Conservation (phyloP, 2,113 vertebrate genomes). For the Ophthalmolycus amberensis region DNA sequence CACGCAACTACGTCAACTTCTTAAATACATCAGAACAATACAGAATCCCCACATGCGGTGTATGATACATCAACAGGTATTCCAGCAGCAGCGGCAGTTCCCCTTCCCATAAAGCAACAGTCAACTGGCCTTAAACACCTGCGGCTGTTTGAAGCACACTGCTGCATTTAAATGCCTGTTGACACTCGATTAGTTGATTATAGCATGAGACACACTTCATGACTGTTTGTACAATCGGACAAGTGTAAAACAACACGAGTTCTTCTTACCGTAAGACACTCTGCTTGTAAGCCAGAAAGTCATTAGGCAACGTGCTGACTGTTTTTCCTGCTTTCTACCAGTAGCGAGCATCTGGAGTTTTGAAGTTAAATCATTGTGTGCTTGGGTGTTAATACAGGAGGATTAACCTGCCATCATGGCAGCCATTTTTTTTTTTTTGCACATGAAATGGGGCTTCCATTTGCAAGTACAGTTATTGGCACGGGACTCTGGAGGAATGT, state of each 20-base stretch:
- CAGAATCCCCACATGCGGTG: constrained; percentile 42
- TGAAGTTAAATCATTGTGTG: constrained; percentile 64
- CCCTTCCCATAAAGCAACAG: constrained; percentile 47
- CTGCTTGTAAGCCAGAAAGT: constrained; percentile 59
- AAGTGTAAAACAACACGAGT: constrained; percentile 46
- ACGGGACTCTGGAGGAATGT: constrained; percentile 68
- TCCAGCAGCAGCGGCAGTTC: constrained; percentile 24
- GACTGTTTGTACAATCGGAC: constrained; percentile 60
- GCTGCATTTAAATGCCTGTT: constrained; percentile 48
- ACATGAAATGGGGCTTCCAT: constrained; percentile 44
- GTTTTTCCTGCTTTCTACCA: constrained; percentile 29
- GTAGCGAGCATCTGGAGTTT: constrained; percentile 45
- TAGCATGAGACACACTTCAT: constrained; percentile 29
- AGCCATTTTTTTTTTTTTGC: constrained; percentile 45
- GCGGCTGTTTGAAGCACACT: constrained; percentile 48
- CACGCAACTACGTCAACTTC: neutral
- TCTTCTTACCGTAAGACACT: constrained; percentile 25
- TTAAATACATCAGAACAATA: constrained; percentile 37
- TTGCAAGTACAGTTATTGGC: constrained; percentile 69
- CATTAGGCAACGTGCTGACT: constrained; percentile 37
- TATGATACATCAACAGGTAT: constrained; percentile 52
- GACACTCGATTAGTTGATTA: constrained; percentile 62
- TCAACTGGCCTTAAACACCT: constrained; percentile 35
- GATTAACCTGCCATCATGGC: constrained; percentile 63
- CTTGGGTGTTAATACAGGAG: constrained; percentile 56